Evolutionary conservation across 2,888 invertebrate species (phyloP).

Genomic region (Aleiodes alternator): DNA sequence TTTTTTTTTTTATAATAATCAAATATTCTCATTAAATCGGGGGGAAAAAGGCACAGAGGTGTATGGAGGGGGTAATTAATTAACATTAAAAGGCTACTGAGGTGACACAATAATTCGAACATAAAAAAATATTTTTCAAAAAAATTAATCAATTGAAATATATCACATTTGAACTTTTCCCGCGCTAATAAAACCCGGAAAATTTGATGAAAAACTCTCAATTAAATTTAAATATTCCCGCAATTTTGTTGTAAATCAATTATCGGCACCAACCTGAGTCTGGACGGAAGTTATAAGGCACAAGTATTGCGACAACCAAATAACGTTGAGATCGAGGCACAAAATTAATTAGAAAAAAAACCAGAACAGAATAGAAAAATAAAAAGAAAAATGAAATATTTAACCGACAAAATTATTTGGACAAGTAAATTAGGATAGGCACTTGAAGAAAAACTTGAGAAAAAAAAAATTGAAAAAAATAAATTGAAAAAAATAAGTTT

Average conservation of each 20-base stretch:
- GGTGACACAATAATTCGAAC: conserved; percentile 44
- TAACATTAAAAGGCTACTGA: conserved; percentile 55
- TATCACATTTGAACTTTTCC: conserved; percentile 17
- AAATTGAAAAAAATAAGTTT: not conserved
- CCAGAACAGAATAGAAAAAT: conserved; percentile 11
- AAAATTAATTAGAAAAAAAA: conserved; percentile 16
- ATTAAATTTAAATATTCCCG: conserved; percentile 10
- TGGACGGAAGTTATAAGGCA: conserved; percentile 69
- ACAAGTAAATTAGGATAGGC: conserved; percentile 4
- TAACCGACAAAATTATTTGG: not conserved
- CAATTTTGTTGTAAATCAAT: not conserved
- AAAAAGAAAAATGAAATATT: conserved; percentile 7
- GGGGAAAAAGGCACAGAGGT: conserved; percentile 38
- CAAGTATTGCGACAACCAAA: conserved; percentile 63
- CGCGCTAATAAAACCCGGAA: conserved; percentile 28
- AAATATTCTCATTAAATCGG: not conserved
- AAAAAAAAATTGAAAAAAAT: conserved; percentile 9
- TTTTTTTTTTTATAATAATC: not conserved
- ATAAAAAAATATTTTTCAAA: conserved; percentile 25
- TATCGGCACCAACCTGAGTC: conserved; percentile 59
- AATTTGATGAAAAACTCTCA: conserved; percentile 6
- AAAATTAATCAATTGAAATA: conserved; percentile 15
- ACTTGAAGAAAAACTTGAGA: conserved; percentile 1
- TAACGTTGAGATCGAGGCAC: conserved; percentile 34
- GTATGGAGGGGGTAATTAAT: conserved; percentile 26